Percentiles rank a stretch among this genome's conserved stretches.
Conservation (phyloP, 2,888 invertebrate genomes). For the Cerceris rybyensis region DNA sequence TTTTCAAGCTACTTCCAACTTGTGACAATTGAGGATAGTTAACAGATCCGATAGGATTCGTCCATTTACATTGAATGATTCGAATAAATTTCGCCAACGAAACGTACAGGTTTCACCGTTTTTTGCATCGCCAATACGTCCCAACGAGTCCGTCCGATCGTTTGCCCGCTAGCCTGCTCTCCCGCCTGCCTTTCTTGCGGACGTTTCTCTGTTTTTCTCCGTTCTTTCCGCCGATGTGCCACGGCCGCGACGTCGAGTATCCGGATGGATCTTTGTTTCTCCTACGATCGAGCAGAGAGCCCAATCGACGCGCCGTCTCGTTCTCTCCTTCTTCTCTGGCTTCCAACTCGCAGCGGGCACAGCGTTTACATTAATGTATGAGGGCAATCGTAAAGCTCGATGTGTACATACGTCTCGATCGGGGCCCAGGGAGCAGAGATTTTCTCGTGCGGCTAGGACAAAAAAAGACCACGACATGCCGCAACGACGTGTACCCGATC, state of each 20-base stretch:
- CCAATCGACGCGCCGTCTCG: constrained; percentile 22
- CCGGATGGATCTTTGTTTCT: constrained; percentile 9
- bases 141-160: constrained; percentile 1
- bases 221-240: background rate
- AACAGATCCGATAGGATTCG: constrained; percentile 22
- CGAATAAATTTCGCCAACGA: constrained; percentile 48
- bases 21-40: too few relatives aligned
- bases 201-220: constrained; percentile 14
- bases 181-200: constrained; percentile 22
- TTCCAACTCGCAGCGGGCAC: constrained; percentile 47
- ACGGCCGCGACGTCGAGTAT: background rate
- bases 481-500: constrained; percentile 69
- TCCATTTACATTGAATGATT: constrained; percentile 41
- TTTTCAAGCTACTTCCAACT: too few relatives aligned
- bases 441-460: constrained; percentile 70
- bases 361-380: constrained; percentile 81
- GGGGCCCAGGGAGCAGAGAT: constrained; percentile 66
- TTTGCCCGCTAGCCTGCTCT: constrained; percentile 16
- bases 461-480: constrained; percentile 67
- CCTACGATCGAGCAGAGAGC: constrained; percentile 30
- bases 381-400: constrained; percentile 80
- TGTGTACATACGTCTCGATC: constrained; percentile 80
- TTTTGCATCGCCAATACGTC: constrained; percentile 29
- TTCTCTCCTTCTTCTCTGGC: constrained; percentile 15
- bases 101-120: constrained; percentile 19